A percentile compares a stretch with the other conserved stretches of the same genome.
These are phyloP conservation scores for Lycophotia porphyrea DNA, from an alignment of 2,888 invertebrate genomes.

Conservation along the genomic window DNA sequence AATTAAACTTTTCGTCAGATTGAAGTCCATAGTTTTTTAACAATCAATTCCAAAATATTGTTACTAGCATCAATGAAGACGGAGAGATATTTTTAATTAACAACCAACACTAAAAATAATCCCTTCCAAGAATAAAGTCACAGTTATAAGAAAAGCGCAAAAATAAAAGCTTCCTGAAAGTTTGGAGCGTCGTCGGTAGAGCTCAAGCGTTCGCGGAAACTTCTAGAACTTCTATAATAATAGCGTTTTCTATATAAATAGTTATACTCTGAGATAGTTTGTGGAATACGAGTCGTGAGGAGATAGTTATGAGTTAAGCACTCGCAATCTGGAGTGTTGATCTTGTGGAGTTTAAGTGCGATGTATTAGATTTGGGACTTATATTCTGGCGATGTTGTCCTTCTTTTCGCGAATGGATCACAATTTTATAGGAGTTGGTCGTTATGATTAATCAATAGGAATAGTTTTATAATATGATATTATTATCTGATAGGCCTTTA, in stretches of 20 bases:
- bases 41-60: neutral
- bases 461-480: no score
- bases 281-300: constrained; percentile 35
- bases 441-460: neutral
- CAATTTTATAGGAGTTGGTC: neutral
- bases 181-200: constrained; percentile 28
- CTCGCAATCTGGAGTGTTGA: constrained; percentile 12
- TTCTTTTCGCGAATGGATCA: neutral
- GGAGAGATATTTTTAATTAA: neutral
- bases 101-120: neutral
- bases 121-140: constrained; percentile 30
- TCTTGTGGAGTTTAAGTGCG: constrained; percentile 14
- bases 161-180: constrained; percentile 54
- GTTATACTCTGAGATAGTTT: constrained; percentile 58
- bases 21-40: neutral
- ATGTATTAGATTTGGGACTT: neutral
- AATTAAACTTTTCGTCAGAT: neutral
- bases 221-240: constrained; percentile 50
- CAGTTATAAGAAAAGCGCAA: constrained; percentile 10
- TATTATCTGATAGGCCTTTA: no score
- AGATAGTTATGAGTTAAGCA: constrained; percentile 42
- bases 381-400: neutral
- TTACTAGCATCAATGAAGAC: neutral
- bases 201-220: constrained; percentile 38
- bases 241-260: constrained; percentile 69